These are phyloP conservation scores for Euspilapteryx auroguttella DNA, from an alignment of 2,888 invertebrate species.

Conservation along the genomic window DNA sequence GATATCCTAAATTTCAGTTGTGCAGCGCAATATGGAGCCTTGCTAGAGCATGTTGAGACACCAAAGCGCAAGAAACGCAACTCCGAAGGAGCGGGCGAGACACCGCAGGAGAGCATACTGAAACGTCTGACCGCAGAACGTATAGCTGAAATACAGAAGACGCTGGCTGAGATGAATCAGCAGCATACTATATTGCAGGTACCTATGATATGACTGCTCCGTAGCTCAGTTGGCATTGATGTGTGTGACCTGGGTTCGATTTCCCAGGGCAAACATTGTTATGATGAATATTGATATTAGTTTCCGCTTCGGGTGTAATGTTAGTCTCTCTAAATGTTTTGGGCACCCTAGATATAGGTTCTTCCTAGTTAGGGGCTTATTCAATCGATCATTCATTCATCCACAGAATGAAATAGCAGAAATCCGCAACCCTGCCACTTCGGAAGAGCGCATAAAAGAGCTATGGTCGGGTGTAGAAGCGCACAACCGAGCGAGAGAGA, in stretches of 20 bases:
- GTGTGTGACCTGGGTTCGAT: too few species aligned
- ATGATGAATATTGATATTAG: too few species aligned
- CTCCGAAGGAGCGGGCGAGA: conserved; percentile 60
- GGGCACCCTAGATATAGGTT: too few species aligned
- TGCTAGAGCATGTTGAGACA: conserved; percentile 80
- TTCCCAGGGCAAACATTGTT: too few species aligned
- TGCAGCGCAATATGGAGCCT: conserved; percentile 83
- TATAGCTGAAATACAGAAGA: conserved; percentile 73
- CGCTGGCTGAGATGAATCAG: conserved; percentile 70
- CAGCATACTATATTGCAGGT: conserved; percentile 74
- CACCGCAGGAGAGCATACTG: conserved; percentile 79
- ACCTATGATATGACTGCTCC: conserved; percentile 12
- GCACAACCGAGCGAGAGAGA: conserved; percentile 69
- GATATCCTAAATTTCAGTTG: conserved; percentile 48
- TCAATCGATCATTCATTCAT: not conserved
- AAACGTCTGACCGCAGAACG: conserved; percentile 77
- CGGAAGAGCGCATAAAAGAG: conserved; percentile 73
- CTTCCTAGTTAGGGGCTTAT: too few species aligned
- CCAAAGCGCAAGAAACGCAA: conserved; percentile 83
- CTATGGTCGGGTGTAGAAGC: conserved; percentile 76
- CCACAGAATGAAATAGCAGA: conserved; percentile 47
- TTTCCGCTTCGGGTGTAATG: too few species aligned
- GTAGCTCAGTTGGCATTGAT: too few species aligned
- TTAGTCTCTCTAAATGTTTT: too few species aligned
- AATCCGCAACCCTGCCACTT: conserved; percentile 45